Conservation (phyloP, 2,888 invertebrate genomes). For the Acronicta alni region DNA sequence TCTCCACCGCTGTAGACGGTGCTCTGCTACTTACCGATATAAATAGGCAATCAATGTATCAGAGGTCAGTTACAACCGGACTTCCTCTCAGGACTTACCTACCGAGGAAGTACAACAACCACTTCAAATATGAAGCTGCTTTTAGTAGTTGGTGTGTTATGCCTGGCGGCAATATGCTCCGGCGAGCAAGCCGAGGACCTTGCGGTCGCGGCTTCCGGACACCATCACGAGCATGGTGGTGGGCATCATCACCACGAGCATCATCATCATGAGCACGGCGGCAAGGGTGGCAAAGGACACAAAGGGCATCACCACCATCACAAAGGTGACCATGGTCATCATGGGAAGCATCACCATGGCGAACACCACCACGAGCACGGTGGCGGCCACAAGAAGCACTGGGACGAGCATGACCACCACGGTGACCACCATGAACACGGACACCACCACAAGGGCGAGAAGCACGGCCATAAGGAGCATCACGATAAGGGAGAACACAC, state of each 20-base stretch:
- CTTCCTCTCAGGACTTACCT: slow-evolving; percentile 55
- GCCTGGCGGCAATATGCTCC: slow-evolving; percentile 76
- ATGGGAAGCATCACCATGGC: slow-evolving; percentile 93
- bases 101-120: slow-evolving; percentile 49
- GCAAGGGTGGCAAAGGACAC: slow-evolving; percentile 93
- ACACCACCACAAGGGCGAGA: slow-evolving; percentile 93
- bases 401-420: slow-evolving; percentile 93
- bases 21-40: slow-evolving; percentile 75
- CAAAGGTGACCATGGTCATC: slow-evolving; percentile 93
- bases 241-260: slow-evolving; percentile 91
- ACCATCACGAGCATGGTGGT: slow-evolving; percentile 90
- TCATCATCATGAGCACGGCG: slow-evolving; percentile 92
- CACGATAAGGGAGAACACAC: slow-evolving; percentile 95
- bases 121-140: slow-evolving; percentile 74
- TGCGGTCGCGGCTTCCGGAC: slow-evolving; percentile 86
- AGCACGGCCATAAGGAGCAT: slow-evolving; percentile 94
- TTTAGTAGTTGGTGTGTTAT: slow-evolving; percentile 75
- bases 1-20: slow-evolving; percentile 74
- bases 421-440: slow-evolving; percentile 94
- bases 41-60: slow-evolving; percentile 75
- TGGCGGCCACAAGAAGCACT: slow-evolving; percentile 94
- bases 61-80: slow-evolving; percentile 61
- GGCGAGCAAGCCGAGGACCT: slow-evolving; percentile 75
- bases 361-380: slow-evolving; percentile 93
- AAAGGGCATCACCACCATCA: slow-evolving; percentile 93